These are phyloP conservation scores for Sporophila hypoxantha DNA, from an alignment of 2,113 vertebrate genomes.

Conservation along the genomic window DNA sequence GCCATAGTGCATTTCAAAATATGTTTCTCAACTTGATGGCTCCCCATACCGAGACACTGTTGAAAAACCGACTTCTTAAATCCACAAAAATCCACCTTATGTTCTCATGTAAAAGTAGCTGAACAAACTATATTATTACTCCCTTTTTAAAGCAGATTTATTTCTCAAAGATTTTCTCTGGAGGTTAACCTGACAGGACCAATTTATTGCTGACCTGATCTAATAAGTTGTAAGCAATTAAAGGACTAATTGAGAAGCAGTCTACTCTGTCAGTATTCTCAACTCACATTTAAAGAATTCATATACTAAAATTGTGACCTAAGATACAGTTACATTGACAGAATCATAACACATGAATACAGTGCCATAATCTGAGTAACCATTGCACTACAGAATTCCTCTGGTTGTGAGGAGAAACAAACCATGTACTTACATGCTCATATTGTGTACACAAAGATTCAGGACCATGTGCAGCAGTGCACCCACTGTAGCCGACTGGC, in stretches of 20 bases:
- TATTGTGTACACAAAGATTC: neutral
- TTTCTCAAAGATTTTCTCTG: neutral
- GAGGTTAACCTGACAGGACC: neutral
- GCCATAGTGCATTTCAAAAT: neutral
- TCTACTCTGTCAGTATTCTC: neutral
- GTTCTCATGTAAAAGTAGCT: neutral
- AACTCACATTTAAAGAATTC: neutral
- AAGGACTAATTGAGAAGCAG: neutral
- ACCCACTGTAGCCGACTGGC: rapidly evolving
- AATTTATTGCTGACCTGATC: neutral
- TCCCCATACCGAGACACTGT: neutral
- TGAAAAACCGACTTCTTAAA: neutral
- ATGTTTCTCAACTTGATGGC: neutral
- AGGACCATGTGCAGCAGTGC: neutral
- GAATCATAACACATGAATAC: neutral
- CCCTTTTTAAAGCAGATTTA: neutral
- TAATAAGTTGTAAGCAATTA: constrained; percentile 2
- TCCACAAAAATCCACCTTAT: neutral
- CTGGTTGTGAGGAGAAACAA: neutral
- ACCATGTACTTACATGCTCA: too few relatives aligned
- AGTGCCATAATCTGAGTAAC: neutral
- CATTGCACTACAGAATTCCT: neutral
- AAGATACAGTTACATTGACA: neutral
- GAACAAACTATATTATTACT: neutral
- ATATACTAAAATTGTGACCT: neutral